A percentile compares a stretch with the other conserved stretches of the same genome.
Evolutionary conservation across 2,113 vertebrate genomes (phyloP).

Genomic region (Python bivittatus): DNA sequence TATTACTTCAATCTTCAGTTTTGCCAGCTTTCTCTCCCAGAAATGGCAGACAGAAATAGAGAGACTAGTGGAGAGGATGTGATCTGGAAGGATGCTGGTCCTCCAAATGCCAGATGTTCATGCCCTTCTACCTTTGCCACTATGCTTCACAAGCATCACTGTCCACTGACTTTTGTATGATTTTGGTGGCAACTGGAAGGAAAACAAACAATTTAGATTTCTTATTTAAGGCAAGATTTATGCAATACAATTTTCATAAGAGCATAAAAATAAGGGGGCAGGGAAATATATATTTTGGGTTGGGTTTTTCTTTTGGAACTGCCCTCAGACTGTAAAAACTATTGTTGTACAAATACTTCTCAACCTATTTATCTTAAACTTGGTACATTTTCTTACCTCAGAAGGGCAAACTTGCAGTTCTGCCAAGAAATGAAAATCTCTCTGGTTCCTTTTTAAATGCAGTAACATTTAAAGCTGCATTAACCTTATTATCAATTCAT

Average conservation of each 20-base stretch:
- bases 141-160: neutral
- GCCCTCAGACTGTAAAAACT: too few species aligned
- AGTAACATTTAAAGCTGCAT: too few species aligned
- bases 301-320: too few species aligned
- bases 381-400: too few species aligned
- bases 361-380: too few species aligned
- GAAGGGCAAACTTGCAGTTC: too few species aligned
- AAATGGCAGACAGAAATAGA: neutral
- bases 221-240: neutral
- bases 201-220: neutral
- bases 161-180: neutral
- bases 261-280: neutral
- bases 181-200: neutral
- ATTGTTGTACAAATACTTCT: too few species aligned
- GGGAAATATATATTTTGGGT: too few species aligned
- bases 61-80: neutral
- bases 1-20: neutral
- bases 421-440: too few species aligned
- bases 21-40: neutral
- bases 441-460: too few species aligned
- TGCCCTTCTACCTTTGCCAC: neutral
- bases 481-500: too few species aligned
- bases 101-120: neutral
- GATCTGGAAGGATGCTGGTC: neutral
- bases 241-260: neutral